Conservation (phyloP, 2,113 vertebrate genomes). For the Zosterops hypoxanthus region DNA sequence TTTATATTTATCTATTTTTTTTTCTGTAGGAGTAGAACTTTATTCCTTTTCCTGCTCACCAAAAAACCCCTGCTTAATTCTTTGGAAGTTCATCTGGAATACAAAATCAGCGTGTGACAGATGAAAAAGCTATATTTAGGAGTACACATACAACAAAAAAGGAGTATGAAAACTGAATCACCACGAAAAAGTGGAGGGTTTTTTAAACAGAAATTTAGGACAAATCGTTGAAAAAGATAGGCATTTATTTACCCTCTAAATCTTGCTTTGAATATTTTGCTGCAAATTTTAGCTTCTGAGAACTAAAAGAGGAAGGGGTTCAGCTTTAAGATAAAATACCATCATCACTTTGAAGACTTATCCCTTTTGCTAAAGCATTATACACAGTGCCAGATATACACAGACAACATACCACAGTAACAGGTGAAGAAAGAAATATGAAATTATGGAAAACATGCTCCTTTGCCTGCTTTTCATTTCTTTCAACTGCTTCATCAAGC, state of each 20-base stretch:
- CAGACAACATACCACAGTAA: background rate
- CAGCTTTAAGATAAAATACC: background rate
- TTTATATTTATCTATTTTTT: background rate
- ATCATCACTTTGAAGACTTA: background rate
- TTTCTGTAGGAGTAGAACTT: background rate
- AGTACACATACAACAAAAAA: background rate
- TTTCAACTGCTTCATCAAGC: background rate
- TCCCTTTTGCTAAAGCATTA: background rate
- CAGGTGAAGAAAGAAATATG: accelerated
- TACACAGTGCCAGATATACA: background rate
- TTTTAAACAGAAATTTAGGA: background rate
- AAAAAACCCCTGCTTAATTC: background rate
- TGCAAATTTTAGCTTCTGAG: background rate
- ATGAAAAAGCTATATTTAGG: background rate
- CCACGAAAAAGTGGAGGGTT: background rate
- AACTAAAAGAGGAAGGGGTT: background rate
- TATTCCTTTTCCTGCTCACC: background rate
- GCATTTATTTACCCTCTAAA: background rate
- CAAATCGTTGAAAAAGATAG: background rate
- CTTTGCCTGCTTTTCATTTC: background rate
- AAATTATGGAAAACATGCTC: background rate
- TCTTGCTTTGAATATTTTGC: background rate
- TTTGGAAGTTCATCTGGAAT: background rate
- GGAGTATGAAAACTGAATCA: background rate
- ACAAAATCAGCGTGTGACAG: background rate